A percentile compares a stretch with the other conserved stretches of the same genome.
Evolutionary conservation across 2,113 vertebrate species (phyloP).

Genomic region (Hippocampus mohnikei): DNA sequence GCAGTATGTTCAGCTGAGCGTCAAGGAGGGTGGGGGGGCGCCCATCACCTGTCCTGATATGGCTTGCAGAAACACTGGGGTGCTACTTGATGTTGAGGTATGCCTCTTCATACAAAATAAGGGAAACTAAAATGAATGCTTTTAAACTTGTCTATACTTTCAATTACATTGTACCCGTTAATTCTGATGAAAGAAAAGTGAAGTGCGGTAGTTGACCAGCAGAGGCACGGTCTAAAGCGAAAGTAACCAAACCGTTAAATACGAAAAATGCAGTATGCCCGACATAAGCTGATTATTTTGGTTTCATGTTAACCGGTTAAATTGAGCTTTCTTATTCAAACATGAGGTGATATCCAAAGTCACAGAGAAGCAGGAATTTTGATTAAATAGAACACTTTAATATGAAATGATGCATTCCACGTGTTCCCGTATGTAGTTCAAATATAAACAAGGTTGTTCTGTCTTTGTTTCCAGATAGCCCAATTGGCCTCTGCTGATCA

Average conservation of each 20-base stretch:
- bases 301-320: neutral
- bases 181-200: too few species aligned
- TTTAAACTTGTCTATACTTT: neutral
- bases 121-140: neutral
- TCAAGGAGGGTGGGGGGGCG: constrained; percentile 86
- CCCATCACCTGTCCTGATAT: constrained; percentile 90
- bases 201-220: neutral
- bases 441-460: neutral
- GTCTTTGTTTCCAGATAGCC: constrained; percentile 78
- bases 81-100: constrained; percentile 90
- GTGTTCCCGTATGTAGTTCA: neutral
- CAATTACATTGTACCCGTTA: too few species aligned
- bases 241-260: neutral
- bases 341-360: neutral
- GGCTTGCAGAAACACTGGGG: constrained; percentile 79
- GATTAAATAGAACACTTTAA: neutral
- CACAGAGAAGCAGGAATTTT: neutral
- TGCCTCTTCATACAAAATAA: constrained; percentile 11
- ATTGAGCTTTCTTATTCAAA: neutral
- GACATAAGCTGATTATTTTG: neutral
- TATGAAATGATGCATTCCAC: neutral
- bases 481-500: constrained; percentile 80
- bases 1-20: constrained; percentile 84
- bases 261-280: neutral
- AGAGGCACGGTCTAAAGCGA: neutral